phyloP scores from a whole-genome alignment of 1,140 invertebrate species.

The Drosophila tristis region DNA sequence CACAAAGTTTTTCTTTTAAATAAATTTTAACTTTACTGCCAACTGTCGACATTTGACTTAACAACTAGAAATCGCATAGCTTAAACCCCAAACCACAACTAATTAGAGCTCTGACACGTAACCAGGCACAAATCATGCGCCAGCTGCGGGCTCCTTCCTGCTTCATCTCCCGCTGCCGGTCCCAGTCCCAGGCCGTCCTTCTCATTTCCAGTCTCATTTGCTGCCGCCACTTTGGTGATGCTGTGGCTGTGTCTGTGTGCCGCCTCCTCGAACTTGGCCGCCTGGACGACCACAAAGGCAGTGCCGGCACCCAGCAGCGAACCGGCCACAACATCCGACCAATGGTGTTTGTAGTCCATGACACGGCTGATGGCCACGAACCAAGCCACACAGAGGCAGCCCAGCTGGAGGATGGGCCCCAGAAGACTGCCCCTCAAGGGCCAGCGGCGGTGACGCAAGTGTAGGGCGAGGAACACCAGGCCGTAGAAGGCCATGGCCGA shows the following conservation, averaged over 20 bases:
- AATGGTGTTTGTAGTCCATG: constrained; percentile 98
- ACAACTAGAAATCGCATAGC: constrained; percentile 25
- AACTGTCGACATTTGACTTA: constrained; percentile 19
- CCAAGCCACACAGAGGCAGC: constrained; percentile 85
- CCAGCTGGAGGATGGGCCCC: constrained; percentile 51
- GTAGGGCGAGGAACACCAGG: constrained; percentile 91
- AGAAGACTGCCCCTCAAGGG: constrained; percentile 33
- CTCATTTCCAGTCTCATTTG: constrained; percentile 13
- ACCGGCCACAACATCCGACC: constrained; percentile 87
- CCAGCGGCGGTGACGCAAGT: constrained; percentile 87
- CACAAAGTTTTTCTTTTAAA: background rate
- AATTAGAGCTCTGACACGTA: constrained; percentile 61
- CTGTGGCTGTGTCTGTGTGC: background rate
- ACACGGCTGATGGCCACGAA: constrained; percentile 93
- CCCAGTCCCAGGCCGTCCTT: background rate
- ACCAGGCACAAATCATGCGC: constrained; percentile 62
- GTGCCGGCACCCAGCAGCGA: constrained; percentile 85
- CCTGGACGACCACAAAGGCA: constrained; percentile 86
- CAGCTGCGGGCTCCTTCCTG: constrained; percentile 31
- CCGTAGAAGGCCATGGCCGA: constrained; percentile 92
- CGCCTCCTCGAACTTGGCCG: constrained; percentile 42
- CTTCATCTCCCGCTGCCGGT: background rate
- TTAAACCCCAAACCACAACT: constrained; percentile 34
- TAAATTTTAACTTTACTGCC: constrained; percentile 16
- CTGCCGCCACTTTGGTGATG: background rate